Evolutionary conservation across 2,113 vertebrate species (phyloP), one percentile per base, ranked within the genome.

Genomic region (Phalacrocorax aristotelis): DNA sequence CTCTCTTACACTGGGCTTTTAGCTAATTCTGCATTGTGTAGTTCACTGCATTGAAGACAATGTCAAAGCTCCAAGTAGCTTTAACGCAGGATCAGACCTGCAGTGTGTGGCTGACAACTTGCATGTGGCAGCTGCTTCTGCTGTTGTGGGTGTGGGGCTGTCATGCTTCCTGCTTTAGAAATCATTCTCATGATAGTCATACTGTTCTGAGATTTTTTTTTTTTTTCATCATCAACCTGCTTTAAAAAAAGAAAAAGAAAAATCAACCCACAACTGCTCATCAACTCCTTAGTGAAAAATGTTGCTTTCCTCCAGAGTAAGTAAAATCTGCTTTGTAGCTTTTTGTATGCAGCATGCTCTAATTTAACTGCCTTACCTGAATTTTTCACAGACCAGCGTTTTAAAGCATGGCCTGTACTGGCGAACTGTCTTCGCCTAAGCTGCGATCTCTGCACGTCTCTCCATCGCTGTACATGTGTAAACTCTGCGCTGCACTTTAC

Each of bases 151-250:
- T 89, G 93, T 97, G 95, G 95, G 89, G 68, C 91, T 97, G 93
- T 95, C 95, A 91, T 96, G 94, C 90, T 96, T 94, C 95, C 87
- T 97, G 95, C 89, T 95, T 97, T 94, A 95, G 91, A 94, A 97
- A 88, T 95, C 91, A 69, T 91, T 93, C 93, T 95, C 91, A 94
- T 97, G 96, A 95, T 95, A 96, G 91, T 95, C 95, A 96, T 94
- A 83, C 93, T 96, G 91, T 40, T 95, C 94, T 77, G 91, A 94
- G 89, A 87, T 83, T 85, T 92, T 46, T 44, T 44, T 46, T 44
- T 44, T 42, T 60, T 83, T 82, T 91, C 66, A 95, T 88, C 93
- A 49, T 65, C 93, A 88, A 94, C 93, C 85, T 93, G 87, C 90
- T 97, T 96, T 92, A 80, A 95, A 96, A 96, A 96, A 96, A 86